Base-by-base conservation (phyloP, 2,113 vertebrate genomes). In the Formicarius rufipectus region DNA sequence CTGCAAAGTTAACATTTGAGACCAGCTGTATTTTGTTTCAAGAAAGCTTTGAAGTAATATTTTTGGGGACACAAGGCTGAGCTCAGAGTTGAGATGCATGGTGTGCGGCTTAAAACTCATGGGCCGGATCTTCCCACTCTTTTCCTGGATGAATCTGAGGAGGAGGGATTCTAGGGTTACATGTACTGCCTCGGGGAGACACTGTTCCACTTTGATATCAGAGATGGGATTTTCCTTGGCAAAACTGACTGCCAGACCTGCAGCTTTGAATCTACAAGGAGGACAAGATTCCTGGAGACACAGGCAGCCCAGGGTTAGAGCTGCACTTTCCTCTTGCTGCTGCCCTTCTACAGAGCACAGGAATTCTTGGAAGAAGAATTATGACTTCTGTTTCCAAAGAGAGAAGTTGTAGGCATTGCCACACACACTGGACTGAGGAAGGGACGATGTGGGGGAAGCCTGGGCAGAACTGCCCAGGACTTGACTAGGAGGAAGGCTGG, bases 21-120 rank as follows among this genome's bases (percentile, higher is more conserved):
- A 90, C 53, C 94, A 87, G 74, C 74, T 95, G 89, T 40, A 56
- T 89, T 89, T 79, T 76, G 62, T 74, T 95, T 95, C 67, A 80
- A 85, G 87, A 50, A 83, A 40, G 64, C 84, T 94, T 89, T 93
- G 85, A 91, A 91, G 58, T 28, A 82, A 12, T 76, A 50, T 79
- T 95, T 89, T 37, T 83, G 58, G 39, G 76, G n/a, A 89, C n/a
- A 50, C 28, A 30, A 86, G 63, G 37, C 80, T 72, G 69, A 93
- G 74, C 78, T 76, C 60, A 72, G 90, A 94, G 80, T 62, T 84
- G 79, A 94, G 94, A 86, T 22, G 40, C 8, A 14, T 27, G 15
- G 28, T 21, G 56, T 19, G 64, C 58, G 81, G 50, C 50, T 81
- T 84, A 60, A 87, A 82, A 76, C 67, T 81, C 40, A 12, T 20